Conservation (phyloP, 2,888 invertebrate species). For the Drosophila monieri region DNA sequence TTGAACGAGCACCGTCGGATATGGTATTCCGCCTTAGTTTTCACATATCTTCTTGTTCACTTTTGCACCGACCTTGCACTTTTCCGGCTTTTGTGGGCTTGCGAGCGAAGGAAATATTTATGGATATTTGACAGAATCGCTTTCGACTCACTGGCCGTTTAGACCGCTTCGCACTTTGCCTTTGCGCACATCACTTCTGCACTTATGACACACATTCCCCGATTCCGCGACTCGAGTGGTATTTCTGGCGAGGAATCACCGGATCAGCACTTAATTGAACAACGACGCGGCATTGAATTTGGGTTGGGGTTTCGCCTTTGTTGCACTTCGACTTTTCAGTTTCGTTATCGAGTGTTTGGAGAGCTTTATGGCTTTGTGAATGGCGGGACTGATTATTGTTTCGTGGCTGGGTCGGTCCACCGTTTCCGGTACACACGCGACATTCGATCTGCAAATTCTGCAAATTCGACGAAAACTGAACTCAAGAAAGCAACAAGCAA, state of each 20-base stretch:
- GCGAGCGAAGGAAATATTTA: conserved; percentile 5
- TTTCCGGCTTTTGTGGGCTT: conserved; percentile 18
- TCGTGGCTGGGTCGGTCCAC: conserved; percentile 10
- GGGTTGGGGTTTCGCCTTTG: conserved; percentile 10
- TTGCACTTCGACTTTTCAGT: conserved; percentile 10
- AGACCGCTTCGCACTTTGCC: neutral
- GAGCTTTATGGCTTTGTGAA: conserved; percentile 33
- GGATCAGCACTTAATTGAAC: conserved; percentile 28
- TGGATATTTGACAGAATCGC: conserved; percentile 15
- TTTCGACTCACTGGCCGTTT: conserved; percentile 20
- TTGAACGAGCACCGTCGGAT: conserved; percentile 3
- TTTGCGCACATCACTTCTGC: conserved; percentile 24
- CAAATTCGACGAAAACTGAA: conserved; percentile 12
- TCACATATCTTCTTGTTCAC: conserved; percentile 8
- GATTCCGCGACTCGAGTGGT: conserved; percentile 26
- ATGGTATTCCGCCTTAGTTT: neutral
- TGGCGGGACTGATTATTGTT: conserved; percentile 25
- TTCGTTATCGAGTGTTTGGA: conserved; percentile 25
- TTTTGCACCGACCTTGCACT: conserved; percentile 24
- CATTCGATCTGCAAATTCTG: conserved; percentile 24
- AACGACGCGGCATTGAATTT: conserved; percentile 24
- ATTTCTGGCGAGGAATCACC: conserved; percentile 21
- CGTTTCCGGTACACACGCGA: conserved; percentile 36
- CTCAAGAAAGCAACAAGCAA: conserved; percentile 1
- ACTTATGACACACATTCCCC: conserved; percentile 39